These are phyloP conservation scores for Germaria angustata DNA, from an alignment of 2,888 invertebrate genomes.

Conservation along the genomic window DNA sequence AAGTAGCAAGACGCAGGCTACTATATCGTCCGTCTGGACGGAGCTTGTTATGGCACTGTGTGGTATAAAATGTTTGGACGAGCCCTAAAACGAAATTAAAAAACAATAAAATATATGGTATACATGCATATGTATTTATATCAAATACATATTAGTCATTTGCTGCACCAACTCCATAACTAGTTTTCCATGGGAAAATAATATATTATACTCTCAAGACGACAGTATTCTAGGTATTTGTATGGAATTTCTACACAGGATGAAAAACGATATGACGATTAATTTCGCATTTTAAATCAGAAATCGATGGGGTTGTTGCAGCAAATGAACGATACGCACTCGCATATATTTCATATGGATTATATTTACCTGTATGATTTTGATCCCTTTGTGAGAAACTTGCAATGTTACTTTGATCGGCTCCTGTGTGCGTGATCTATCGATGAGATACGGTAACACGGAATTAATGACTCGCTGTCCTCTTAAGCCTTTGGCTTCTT, in stretches of 20 bases:
- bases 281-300: too few relatives aligned
- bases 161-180: too few relatives aligned
- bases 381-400: constrained; percentile 94
- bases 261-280: too few relatives aligned
- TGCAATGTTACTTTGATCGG: constrained; percentile 95
- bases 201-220: too few relatives aligned
- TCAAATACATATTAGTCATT: too few relatives aligned
- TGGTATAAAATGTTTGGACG: constrained; percentile 96
- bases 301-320: too few relatives aligned
- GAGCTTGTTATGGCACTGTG: constrained; percentile 96
- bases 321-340: too few relatives aligned
- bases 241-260: too few relatives aligned
- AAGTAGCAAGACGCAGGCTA: constrained; percentile 94
- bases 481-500: constrained; percentile 93
- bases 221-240: too few relatives aligned
- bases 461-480: constrained; percentile 93
- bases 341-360: background rate
- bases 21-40: constrained; percentile 94
- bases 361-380: constrained; percentile 89
- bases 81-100: constrained; percentile 73
- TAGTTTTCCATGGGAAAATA: too few relatives aligned
- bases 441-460: constrained; percentile 90
- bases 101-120: background rate
- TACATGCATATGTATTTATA: too few relatives aligned
- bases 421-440: constrained; percentile 91